Conservation (phyloP, 2,888 invertebrate species). For the Folsomia manolachei region DNA sequence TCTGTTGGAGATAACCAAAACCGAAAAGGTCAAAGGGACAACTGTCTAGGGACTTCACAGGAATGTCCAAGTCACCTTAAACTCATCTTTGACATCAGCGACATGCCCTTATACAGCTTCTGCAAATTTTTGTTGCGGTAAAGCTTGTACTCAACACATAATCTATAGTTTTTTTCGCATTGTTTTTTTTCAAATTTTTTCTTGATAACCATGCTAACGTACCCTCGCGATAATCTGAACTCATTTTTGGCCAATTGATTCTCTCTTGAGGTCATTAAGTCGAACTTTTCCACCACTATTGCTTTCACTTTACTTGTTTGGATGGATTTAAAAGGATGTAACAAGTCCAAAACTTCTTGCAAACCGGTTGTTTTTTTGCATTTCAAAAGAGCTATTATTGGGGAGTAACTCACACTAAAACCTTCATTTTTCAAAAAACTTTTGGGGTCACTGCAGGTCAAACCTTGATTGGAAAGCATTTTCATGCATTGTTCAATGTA, state of each 20-base stretch:
- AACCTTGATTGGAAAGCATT: not conserved
- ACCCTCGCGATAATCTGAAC: not conserved
- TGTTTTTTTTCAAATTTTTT: not conserved
- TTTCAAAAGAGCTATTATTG: not conserved
- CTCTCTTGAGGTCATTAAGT: not conserved
- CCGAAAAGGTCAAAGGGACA: conserved; percentile 27
- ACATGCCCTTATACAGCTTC: not conserved
- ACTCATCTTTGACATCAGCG: too few species aligned
- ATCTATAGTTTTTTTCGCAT: not conserved
- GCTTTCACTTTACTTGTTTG: not conserved
- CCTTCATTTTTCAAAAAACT: not conserved
- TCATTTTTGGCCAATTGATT: too few species aligned
- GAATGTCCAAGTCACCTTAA: too few species aligned
- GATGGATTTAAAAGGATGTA: not conserved
- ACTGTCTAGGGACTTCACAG: conserved; percentile 23
- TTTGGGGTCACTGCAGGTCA: not conserved
- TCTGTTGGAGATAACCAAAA: conserved; percentile 25
- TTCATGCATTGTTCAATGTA: not conserved
- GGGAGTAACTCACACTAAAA: not conserved
- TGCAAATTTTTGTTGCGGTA: too few species aligned
- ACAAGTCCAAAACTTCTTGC: not conserved
- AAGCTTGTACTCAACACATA: not conserved
- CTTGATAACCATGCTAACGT: not conserved
- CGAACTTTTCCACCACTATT: not conserved
- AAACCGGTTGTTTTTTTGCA: not conserved